Conservation (phyloP, 2,888 invertebrate genomes). For the Antheraea yamamai region DNA sequence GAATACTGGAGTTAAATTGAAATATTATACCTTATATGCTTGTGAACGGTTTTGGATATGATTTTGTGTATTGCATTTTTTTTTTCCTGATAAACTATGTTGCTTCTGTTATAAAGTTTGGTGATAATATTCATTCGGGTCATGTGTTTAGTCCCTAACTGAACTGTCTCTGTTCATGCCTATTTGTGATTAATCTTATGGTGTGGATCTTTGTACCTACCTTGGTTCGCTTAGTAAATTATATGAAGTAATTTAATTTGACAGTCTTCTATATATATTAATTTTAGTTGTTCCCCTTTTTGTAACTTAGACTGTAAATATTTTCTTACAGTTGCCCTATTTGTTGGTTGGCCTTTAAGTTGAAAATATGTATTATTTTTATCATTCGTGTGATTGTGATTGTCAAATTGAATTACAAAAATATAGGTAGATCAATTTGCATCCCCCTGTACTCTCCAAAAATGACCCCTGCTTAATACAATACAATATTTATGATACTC, state of each 20-base stretch:
- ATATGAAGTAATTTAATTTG: background rate
- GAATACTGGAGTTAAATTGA: background rate
- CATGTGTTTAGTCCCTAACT: slow-evolving; percentile 14
- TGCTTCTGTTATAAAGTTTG: background rate
- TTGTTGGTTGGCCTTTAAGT: background rate
- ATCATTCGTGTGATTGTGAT: background rate
- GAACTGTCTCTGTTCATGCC: background rate
- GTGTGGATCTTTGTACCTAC: slow-evolving; percentile 40
- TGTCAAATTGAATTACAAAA: background rate
- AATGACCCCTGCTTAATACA: background rate
- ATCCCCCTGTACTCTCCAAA: background rate
- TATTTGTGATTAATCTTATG: slow-evolving; percentile 39
- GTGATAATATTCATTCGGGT: slow-evolving; percentile 1
- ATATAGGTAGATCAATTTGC: background rate
- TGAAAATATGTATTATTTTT: background rate
- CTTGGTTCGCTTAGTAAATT: slow-evolving; percentile 26
- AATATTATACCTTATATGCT: background rate
- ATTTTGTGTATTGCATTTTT: background rate
- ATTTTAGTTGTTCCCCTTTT: background rate
- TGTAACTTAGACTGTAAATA: background rate
- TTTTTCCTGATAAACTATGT: slow-evolving; percentile 14
- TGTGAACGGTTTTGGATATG: slow-evolving; percentile 2
- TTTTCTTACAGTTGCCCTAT: background rate
- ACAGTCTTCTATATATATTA: background rate
- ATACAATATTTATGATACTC: background rate